Conservation (phyloP, 2,888 invertebrate genomes). For the Pammene aurita region DNA sequence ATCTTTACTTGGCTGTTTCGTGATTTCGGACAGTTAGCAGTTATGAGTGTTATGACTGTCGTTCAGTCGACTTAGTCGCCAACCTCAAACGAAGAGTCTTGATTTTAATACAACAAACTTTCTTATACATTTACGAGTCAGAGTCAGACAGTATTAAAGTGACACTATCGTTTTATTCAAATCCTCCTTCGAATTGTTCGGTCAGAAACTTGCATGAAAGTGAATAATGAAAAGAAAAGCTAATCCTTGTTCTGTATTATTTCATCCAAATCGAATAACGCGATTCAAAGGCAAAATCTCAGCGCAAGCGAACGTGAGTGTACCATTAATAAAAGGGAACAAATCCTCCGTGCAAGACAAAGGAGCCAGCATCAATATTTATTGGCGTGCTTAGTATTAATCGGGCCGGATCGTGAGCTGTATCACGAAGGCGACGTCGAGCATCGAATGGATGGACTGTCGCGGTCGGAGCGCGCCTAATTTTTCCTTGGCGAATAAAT, state of each 20-base stretch:
- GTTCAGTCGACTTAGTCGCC: constrained; percentile 2
- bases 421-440: constrained; percentile 66
- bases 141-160: neutral
- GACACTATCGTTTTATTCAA: constrained; percentile 5
- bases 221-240: neutral
- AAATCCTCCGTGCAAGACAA: constrained; percentile 78
- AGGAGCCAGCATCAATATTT: constrained; percentile 80
- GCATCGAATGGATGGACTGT: constrained; percentile 75
- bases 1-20: constrained; percentile 2
- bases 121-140: neutral
- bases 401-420: constrained; percentile 73
- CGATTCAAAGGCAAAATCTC: constrained; percentile 42
- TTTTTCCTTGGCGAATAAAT: constrained; percentile 71
- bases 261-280: constrained; percentile 28
- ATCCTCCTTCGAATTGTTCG: neutral
- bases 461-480: constrained; percentile 70
- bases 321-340: constrained; percentile 77
- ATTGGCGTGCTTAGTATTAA: constrained; percentile 82
- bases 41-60: constrained; percentile 7
- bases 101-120: constrained; percentile 27
- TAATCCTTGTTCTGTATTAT: neutral
- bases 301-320: constrained; percentile 71
- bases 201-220: too few species aligned
- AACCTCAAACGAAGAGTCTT: constrained; percentile 6
- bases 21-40: constrained; percentile 19